A percentile compares a stretch with the other conserved stretches of the same genome.
phyloP scores from a whole-genome alignment of 2,113 vertebrate genomes.

The Pyxicephalus adspersus region DNA sequence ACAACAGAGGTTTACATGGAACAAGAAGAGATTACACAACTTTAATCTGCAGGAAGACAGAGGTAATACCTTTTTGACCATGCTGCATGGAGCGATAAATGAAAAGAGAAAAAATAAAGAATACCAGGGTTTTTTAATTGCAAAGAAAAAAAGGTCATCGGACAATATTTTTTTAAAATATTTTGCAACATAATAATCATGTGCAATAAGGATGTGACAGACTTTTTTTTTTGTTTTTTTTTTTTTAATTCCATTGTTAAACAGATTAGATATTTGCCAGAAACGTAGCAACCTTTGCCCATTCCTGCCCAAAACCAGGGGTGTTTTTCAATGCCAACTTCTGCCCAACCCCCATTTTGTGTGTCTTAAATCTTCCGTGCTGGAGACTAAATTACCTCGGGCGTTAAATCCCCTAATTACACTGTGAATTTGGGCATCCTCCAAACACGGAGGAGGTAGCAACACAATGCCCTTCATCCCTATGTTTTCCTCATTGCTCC shows the following conservation, averaged over 20 bases:
- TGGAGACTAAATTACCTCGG: conserved; percentile 53
- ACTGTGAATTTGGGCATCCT: conserved; percentile 46
- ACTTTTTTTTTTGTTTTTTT: conserved; percentile 2
- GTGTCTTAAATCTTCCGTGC: conserved; percentile 53
- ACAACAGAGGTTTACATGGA: conserved; percentile 4
- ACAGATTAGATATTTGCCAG: conserved; percentile 9
- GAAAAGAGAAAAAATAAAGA: not conserved
- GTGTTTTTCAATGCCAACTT: conserved; percentile 21
- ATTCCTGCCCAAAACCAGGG: not conserved
- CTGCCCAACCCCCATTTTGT: conserved; percentile 15
- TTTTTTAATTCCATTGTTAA: conserved; percentile 2
- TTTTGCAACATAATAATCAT: conserved; percentile 44
- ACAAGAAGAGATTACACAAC: conserved; percentile 29
- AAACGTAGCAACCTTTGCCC: conserved; percentile 14
- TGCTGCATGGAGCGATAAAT: not conserved
- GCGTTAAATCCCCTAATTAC: conserved; percentile 51
- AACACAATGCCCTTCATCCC: conserved; percentile 22
- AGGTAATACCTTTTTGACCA: conserved; percentile 26
- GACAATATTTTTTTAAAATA: conserved; percentile 41
- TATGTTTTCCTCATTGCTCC: conserved; percentile 25
- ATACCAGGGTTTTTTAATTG: conserved; percentile 39
- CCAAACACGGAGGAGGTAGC: conserved; percentile 20
- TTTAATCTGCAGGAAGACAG: conserved; percentile 22
- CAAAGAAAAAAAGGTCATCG: not conserved
- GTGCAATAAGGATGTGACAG: conserved; percentile 48